phyloP scores from a whole-genome alignment of 2,797 vertebrate species.

The Sus cebifrons region DNA sequence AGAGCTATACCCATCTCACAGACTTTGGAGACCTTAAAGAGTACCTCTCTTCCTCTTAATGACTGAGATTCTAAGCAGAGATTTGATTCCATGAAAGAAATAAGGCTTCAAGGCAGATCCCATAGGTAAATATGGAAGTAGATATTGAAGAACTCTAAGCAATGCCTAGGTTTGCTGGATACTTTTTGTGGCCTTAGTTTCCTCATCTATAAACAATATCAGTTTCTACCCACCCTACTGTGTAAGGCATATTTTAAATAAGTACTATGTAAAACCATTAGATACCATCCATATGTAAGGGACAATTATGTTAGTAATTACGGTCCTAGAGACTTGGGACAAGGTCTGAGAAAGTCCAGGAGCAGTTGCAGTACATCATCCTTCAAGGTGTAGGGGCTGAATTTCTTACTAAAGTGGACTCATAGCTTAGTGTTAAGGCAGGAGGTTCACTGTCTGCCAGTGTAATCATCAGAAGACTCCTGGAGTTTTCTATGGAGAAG shows the following conservation, averaged over 20 bases:
- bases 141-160: background rate
- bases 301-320: slow-evolving; percentile 44
- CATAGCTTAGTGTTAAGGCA: background rate
- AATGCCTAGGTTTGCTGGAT: background rate
- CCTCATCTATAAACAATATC: slow-evolving; percentile 29
- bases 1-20: background rate
- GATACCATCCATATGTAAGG: background rate
- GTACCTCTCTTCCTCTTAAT: background rate
- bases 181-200: slow-evolving; percentile 18
- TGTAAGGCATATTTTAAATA: slow-evolving; percentile 11
- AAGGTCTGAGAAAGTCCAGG: slow-evolving; percentile 29
- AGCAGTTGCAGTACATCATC: background rate
- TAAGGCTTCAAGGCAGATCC: background rate
- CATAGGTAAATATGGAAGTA: background rate
- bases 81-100: slow-evolving; percentile 36
- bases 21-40: slow-evolving; percentile 13
- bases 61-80: slow-evolving; percentile 52
- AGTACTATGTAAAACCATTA: slow-evolving; percentile 4
- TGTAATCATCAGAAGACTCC: background rate
- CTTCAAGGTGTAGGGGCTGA: background rate
- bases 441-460: background rate
- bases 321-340: background rate
- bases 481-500: background rate
- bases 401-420: background rate
- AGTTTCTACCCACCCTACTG: background rate